Percentiles rank a stretch among this genome's conserved stretches.
Evolutionary conservation across 2,113 vertebrate species (phyloP).

Genomic region (Ctenomys sociabilis): DNA sequence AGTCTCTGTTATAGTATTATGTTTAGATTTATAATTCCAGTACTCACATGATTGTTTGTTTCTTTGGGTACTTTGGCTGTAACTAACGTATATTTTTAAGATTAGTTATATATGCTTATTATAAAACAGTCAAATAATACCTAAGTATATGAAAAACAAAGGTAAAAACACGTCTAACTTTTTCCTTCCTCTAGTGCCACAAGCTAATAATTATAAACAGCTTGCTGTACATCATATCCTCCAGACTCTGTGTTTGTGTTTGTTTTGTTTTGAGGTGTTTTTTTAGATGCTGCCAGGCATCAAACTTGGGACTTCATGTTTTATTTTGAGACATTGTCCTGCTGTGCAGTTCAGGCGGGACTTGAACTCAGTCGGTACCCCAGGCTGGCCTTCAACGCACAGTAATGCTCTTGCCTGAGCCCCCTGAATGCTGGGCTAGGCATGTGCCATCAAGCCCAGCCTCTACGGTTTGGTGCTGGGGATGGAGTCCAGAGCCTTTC

Average conservation of each 20-base stretch:
- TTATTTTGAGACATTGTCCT: neutral
- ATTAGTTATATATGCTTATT: neutral
- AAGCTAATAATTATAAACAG: neutral
- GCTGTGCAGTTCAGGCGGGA: neutral
- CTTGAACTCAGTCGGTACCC: neutral
- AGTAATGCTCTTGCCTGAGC: neutral
- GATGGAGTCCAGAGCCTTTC: neutral
- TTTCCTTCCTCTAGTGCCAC: neutral
- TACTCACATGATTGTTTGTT: neutral
- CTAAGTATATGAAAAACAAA: neutral
- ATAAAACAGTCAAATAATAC: neutral
- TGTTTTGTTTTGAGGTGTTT: neutral
- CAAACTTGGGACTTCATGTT: neutral
- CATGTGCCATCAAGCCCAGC: neutral
- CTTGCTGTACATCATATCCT: neutral
- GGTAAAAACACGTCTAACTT: neutral
- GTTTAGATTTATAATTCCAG: neutral
- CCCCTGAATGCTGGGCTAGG: neutral
- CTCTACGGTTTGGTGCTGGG: neutral
- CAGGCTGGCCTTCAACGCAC: neutral
- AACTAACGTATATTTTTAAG: conserved; percentile 16
- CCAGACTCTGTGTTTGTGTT: neutral
- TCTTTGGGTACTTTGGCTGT: conserved; percentile 3
- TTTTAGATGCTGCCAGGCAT: no score
- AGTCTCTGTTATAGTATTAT: neutral